phyloP scores from a whole-genome alignment of 2,888 invertebrate genomes.

The Lapara coniferarum region DNA sequence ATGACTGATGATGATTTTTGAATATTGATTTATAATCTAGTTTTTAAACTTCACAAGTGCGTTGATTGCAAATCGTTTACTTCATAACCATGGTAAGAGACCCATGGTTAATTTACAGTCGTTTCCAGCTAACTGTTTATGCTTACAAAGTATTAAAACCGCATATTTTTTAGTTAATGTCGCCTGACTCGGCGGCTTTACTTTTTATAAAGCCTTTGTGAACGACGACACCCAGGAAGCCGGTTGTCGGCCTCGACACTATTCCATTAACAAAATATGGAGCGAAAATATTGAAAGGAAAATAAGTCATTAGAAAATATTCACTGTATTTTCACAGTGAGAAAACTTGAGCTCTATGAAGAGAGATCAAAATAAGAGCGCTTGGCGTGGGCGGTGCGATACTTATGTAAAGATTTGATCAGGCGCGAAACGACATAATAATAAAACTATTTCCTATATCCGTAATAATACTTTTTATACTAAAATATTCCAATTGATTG shows the following conservation, averaged over 20 bases:
- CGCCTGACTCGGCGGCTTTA: background rate
- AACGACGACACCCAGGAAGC: background rate
- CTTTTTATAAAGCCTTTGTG: constrained; percentile 20
- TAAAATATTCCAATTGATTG: too few species aligned
- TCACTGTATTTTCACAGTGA: background rate
- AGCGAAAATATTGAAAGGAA: constrained; percentile 11
- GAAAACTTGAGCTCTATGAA: background rate
- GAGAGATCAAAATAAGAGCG: background rate
- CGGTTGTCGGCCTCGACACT: constrained; percentile 9
- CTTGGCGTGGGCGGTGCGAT: background rate
- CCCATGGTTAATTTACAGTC: background rate
- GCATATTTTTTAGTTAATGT: constrained; percentile 10
- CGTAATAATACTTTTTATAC: too few species aligned
- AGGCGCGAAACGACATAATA: background rate
- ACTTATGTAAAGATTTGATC: background rate
- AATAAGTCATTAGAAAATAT: constrained; percentile 18
- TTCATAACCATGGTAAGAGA: background rate
- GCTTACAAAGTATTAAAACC: constrained; percentile 9
- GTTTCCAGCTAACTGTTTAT: background rate
- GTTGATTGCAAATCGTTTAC: background rate
- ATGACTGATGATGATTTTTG: too few species aligned
- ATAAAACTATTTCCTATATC: too few species aligned
- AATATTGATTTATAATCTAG: too few species aligned
- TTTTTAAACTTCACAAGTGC: too few species aligned
- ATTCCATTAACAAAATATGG: background rate